phyloP scores from a whole-genome alignment of 2,113 vertebrate genomes.

The Neolamprologus longior region DNA sequence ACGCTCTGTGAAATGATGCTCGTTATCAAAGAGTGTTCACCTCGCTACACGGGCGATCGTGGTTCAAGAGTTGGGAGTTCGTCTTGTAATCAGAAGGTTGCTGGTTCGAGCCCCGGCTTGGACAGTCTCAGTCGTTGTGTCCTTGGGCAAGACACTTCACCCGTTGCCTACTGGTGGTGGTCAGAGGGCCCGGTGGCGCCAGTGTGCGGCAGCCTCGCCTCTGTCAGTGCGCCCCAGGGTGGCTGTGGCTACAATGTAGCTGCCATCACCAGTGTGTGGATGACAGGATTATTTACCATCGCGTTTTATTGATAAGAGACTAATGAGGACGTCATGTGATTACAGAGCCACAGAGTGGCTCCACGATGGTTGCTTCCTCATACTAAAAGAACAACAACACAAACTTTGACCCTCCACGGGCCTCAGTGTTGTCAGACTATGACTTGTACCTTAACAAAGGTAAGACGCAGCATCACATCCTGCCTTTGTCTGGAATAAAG shows the following conservation, averaged over 20 bases:
- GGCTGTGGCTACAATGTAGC: background rate
- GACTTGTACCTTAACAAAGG: background rate
- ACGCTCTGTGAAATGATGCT: background rate
- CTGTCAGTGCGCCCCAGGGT: background rate
- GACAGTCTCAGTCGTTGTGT: rapidly evolving
- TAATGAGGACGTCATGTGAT: background rate
- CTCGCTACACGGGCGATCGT: rapidly evolving
- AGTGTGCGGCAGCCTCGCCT: background rate
- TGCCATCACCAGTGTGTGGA: background rate
- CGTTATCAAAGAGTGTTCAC: background rate
- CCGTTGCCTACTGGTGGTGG: background rate
- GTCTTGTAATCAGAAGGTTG: rapidly evolving
- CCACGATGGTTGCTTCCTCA: background rate
- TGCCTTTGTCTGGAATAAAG: background rate
- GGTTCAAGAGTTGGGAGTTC: rapidly evolving
- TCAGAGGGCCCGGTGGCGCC: background rate
- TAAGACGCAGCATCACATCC: background rate
- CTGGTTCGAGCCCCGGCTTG: rapidly evolving
- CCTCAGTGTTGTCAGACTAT: background rate
- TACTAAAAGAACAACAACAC: background rate
- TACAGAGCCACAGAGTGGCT: background rate
- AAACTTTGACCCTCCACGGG: background rate
- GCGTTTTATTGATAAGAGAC: background rate
- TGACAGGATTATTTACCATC: background rate
- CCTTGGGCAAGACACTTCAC: rapidly evolving